These are phyloP conservation scores for Mylabris sibirica DNA, from an alignment of 2,888 invertebrate genomes.

Conservation along the genomic window DNA sequence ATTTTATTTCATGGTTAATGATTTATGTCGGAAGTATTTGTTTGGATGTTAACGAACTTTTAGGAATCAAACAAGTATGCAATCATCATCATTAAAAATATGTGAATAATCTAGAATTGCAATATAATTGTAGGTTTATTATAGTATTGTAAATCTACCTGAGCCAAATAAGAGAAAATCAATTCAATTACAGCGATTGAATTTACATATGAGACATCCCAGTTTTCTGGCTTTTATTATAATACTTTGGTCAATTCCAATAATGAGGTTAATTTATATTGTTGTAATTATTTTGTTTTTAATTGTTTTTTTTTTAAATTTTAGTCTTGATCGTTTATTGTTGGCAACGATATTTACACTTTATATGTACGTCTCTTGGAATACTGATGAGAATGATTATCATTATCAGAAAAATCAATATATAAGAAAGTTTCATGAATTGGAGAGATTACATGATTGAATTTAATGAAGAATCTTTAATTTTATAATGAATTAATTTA, in stretches of 20 bases:
- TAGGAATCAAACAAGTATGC: slow-evolving; percentile 67
- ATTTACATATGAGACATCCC: slow-evolving; percentile 69
- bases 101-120: slow-evolving; percentile 6
- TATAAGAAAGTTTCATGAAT: slow-evolving; percentile 62
- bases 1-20: slow-evolving; percentile 65
- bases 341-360: slow-evolving; percentile 63
- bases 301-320: slow-evolving; percentile 37
- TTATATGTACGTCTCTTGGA: slow-evolving; percentile 71
- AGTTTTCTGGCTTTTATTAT: slow-evolving; percentile 67
- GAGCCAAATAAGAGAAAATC: slow-evolving; percentile 66
- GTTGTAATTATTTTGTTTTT: not conserved
- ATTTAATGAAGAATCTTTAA: not conserved
- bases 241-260: slow-evolving; percentile 67
- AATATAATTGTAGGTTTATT: slow-evolving; percentile 62
- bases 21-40: slow-evolving; percentile 69
- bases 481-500: not conserved
- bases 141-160: slow-evolving; percentile 63
- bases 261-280: slow-evolving; percentile 64
- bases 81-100: slow-evolving; percentile 3
- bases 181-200: slow-evolving; percentile 63
- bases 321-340: slow-evolving; percentile 66
- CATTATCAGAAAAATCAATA: slow-evolving; percentile 65
- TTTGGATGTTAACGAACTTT: slow-evolving; percentile 69
- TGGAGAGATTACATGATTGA: slow-evolving; percentile 48
- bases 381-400: slow-evolving; percentile 66